A percentile compares a stretch with the other conserved stretches of the same genome.
phyloP scores from a whole-genome alignment of 2,888 invertebrate genomes.

The Zygaena filipendulae region DNA sequence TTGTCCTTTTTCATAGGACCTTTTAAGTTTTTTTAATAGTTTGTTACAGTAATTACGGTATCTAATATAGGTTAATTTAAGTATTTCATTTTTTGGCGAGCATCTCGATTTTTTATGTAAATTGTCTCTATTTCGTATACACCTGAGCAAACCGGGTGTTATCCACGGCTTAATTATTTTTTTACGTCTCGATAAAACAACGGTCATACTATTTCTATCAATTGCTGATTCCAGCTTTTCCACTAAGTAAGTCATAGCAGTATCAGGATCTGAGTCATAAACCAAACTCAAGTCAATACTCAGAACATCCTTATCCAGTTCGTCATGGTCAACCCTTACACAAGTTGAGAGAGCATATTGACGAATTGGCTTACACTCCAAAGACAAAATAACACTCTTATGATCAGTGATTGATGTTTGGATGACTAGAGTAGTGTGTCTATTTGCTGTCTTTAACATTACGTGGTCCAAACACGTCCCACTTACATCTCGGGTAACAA shows the following conservation, averaged over 20 bases:
- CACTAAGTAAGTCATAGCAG: too few species aligned
- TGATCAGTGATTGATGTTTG: conserved; percentile 3
- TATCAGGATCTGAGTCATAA: too few species aligned
- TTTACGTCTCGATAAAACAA: too few species aligned
- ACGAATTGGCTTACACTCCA: too few species aligned
- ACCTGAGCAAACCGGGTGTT: conserved; percentile 4
- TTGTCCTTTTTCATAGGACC: conserved; percentile 3
- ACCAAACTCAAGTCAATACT: too few species aligned
- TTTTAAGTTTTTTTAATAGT: conserved; percentile 13
- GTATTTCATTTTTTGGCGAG: conserved; percentile 1
- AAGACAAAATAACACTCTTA: neutral
- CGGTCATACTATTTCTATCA: too few species aligned
- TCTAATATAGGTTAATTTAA: conserved; percentile 2
- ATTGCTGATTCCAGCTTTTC: too few species aligned
- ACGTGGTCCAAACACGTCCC: conserved; percentile 7
- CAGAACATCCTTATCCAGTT: too few species aligned
- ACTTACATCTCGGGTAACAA: conserved; percentile 2
- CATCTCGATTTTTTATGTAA: conserved; percentile 1
- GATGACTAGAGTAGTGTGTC: neutral
- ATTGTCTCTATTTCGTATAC: conserved; percentile 2
- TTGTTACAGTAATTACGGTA: conserved; percentile 14
- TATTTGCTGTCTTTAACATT: conserved; percentile 2
- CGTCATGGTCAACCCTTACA: neutral
- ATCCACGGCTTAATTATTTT: conserved; percentile 6
- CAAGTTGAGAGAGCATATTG: too few species aligned